These are phyloP conservation scores for Philonicus albiceps DNA, from an alignment of 2,888 invertebrate species.

Conservation along the genomic window DNA sequence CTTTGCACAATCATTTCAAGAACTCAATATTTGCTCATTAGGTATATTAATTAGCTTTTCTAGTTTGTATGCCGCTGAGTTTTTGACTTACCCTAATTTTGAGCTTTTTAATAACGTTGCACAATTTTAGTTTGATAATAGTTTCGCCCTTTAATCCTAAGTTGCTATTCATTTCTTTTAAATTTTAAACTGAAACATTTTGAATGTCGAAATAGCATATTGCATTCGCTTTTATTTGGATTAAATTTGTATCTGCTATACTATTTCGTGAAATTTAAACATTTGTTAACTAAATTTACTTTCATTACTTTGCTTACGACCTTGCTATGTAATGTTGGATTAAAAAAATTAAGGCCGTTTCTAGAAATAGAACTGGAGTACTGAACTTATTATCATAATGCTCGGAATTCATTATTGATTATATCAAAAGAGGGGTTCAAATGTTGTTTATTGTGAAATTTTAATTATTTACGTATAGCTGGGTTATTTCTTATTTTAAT, in stretches of 20 bases:
- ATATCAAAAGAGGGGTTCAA: neutral
- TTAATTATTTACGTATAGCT: neutral
- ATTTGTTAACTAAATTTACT: neutral
- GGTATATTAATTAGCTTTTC: neutral
- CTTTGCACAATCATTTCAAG: no score
- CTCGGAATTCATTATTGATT: neutral
- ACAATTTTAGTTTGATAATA: neutral
- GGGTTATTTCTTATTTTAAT: neutral
- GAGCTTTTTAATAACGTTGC: neutral
- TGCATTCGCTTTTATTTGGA: neutral
- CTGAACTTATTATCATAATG: neutral
- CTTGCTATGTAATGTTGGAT: neutral
- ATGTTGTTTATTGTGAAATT: neutral
- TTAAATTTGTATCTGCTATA: neutral
- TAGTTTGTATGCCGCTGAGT: neutral
- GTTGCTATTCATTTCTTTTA: neutral
- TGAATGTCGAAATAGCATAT: neutral
- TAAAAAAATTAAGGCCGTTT: neutral
- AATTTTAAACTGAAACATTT: neutral
- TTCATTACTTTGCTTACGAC: neutral
- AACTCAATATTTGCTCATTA: no score
- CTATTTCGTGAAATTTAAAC: neutral
- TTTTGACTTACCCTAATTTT: neutral
- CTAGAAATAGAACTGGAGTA: neutral
- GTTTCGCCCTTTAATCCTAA: neutral